Evolutionary conservation across 2,888 invertebrate species (phyloP), one percentile per base, ranked within the genome.

Genomic region (Conomelus anceps): DNA sequence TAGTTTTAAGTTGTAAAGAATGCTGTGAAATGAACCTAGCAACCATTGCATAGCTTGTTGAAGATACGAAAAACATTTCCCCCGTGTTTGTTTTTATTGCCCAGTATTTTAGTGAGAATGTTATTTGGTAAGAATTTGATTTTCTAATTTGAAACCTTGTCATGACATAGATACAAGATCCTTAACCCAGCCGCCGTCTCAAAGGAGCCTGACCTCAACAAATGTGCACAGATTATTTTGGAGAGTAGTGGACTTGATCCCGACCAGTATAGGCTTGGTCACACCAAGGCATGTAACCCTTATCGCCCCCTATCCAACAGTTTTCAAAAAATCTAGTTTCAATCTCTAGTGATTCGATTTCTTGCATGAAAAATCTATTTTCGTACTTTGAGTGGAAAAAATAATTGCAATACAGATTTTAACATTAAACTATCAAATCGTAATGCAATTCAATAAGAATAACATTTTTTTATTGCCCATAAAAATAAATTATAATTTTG

Each of bases 201-300:
- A 93, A 96, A 96, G 94, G 93, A 92, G 23, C 88, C 90, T 22
- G 92, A 92, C 41, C 89, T 90, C 93, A 97, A 97, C 95, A 97
- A 98, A 94, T 95, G 96, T 93, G 97, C 98, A 91, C 96, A 95
- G 93, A 94, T 96, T 93, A 96, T 99, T 94, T 95, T 98, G 95
- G 96, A 97, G 90, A 94, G 96, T 91, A 96, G 97, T 92, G 96
- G 96, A 93, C 96, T 99, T 94, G 98, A 97, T 94, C 94, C 96
- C 92, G 98, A 99, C 94, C 96, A 97, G 93, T 99, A 97, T 95
- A 97, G 98, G 95, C 96, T 98, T 94, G 99, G 99, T 95, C 97
- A 98, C 95, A 99, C 99, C 94, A 99, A 99, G 97, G 99, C 99
- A 97, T 96, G 97, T 96, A 92, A 91, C 91, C 91, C 90, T 90